These are phyloP conservation scores for Habroteleia sp. DNA, from an alignment of 2,888 invertebrate species.

Conservation along the genomic window DNA sequence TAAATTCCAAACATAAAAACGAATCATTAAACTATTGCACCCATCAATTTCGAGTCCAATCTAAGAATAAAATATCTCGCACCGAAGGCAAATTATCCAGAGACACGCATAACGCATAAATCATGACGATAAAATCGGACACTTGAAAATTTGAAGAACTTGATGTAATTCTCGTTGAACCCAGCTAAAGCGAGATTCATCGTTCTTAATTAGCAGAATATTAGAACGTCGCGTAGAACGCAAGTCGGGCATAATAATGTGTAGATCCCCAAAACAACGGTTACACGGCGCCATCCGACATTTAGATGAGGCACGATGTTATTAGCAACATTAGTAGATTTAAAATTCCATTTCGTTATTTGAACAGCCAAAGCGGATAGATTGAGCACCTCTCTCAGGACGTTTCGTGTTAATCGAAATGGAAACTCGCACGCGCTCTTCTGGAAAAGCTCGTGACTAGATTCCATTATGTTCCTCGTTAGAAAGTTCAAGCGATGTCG, in stretches of 20 bases:
- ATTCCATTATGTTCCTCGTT: constrained; percentile 63
- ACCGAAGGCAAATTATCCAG: constrained; percentile 18
- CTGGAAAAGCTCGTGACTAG: constrained; percentile 66
- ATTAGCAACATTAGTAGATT: constrained; percentile 14
- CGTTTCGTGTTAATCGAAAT: constrained; percentile 68
- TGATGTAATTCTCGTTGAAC: constrained; percentile 15
- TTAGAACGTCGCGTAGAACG: constrained; percentile 2
- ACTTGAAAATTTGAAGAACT: constrained; percentile 41
- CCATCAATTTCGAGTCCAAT: background rate
- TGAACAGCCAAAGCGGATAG: constrained; percentile 8
- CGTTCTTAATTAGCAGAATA: constrained; percentile 21
- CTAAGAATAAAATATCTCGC: constrained; percentile 12
- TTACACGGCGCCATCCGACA: background rate
- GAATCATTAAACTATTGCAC: constrained; percentile 9
- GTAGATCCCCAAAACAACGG: background rate
- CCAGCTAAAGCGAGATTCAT: constrained; percentile 26
- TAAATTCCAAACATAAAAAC: constrained; percentile 6
- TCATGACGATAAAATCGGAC: constrained; percentile 38
- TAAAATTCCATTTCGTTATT: constrained; percentile 25
- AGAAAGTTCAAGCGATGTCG: constrained; percentile 63
- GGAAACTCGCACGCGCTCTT: constrained; percentile 66
- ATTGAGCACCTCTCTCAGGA: constrained; percentile 50
- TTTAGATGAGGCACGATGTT: constrained; percentile 2
- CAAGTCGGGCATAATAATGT: background rate
- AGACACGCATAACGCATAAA: constrained; percentile 42